Evolutionary conservation across 2,113 vertebrate genomes (phyloP).

Genomic region (Hippocampus zosterae): DNA sequence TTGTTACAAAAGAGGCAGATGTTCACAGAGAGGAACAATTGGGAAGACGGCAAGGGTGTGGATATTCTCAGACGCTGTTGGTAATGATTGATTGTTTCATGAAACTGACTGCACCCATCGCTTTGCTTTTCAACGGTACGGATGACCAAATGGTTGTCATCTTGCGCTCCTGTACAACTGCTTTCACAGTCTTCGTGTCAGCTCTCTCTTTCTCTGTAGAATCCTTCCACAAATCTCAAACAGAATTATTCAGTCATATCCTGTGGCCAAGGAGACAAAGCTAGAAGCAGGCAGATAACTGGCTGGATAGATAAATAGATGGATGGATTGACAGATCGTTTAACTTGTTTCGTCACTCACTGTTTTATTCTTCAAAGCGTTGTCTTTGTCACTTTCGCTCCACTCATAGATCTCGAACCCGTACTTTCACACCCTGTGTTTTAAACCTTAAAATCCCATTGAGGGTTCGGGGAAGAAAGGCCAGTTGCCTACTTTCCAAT

Average conservation of each 20-base stretch:
- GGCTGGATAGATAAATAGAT: conserved; percentile 15
- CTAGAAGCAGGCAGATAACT: conserved; percentile 27
- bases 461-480: neutral
- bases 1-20: too few relatives aligned
- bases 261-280: conserved; percentile 57
- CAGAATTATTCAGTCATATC: conserved; percentile 66
- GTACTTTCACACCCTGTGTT: neutral
- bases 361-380: neutral
- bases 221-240: conserved; percentile 63
- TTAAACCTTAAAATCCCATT: neutral
- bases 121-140: too few relatives aligned
- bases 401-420: conserved; percentile 1
- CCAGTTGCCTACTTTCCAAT: neutral
- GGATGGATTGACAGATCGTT: neutral
- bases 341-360: neutral
- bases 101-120: too few relatives aligned
- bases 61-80: too few relatives aligned
- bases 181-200: conserved; percentile 54
- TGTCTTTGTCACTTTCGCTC: neutral
- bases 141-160: conserved; percentile 34
- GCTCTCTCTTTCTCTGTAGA: conserved; percentile 24
- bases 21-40: too few relatives aligned
- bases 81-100: too few relatives aligned
- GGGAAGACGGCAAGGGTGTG: too few relatives aligned
- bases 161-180: conserved; percentile 33